These are phyloP conservation scores for Pardalotus punctatus DNA, from an alignment of 2,113 vertebrate species.

Conservation along the genomic window DNA sequence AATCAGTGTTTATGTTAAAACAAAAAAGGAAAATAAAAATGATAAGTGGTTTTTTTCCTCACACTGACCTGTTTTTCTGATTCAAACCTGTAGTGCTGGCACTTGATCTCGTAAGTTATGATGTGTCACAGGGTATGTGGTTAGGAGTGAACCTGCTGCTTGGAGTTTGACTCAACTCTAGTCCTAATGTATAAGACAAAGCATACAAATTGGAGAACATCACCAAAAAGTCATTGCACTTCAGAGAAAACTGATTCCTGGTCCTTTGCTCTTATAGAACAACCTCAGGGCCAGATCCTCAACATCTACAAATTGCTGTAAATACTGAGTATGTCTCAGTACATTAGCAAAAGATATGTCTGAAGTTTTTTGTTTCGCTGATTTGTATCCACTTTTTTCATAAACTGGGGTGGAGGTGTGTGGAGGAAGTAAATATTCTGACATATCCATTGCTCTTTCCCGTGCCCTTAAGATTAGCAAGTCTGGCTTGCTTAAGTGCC, in stretches of 20 bases:
- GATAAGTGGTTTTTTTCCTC: not conserved
- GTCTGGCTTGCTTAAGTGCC: not conserved
- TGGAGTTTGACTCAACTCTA: not conserved
- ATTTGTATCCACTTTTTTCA: not conserved
- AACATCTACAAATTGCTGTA: not conserved
- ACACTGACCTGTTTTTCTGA: not conserved
- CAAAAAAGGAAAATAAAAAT: not conserved
- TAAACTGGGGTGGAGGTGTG: not conserved
- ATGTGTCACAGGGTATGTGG: not conserved
- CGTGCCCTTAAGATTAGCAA: not conserved
- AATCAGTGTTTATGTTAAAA: not conserved
- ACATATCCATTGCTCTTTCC: not conserved
- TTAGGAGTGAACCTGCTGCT: not conserved
- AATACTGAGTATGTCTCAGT: not conserved
- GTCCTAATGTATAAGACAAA: not conserved
- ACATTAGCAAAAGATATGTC: not conserved
- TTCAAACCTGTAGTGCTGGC: not conserved
- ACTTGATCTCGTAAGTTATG: not conserved
- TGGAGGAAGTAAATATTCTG: not conserved
- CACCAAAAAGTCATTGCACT: not conserved
- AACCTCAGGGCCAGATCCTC: not conserved
- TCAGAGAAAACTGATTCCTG: not conserved
- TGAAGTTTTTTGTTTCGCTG: not conserved
- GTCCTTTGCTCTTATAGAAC: not conserved
- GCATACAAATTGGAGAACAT: not conserved